These are phyloP conservation scores for Camelus bactrianus DNA, from an alignment of 2,113 vertebrate genomes.

Conservation along the genomic window DNA sequence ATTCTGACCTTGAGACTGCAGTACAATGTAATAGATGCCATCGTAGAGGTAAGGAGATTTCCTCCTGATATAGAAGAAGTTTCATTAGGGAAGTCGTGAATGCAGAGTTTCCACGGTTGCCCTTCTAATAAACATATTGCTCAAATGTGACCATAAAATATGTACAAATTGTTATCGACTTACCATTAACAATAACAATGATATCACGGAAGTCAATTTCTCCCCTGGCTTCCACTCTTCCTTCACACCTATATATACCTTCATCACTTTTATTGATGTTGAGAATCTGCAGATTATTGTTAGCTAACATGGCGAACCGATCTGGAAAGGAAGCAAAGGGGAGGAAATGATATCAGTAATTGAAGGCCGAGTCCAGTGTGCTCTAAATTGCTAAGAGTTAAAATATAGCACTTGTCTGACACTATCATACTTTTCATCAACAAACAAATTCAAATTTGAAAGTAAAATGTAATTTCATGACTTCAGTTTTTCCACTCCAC, in stretches of 20 bases:
- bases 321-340: slow-evolving; percentile 86
- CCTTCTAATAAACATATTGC: not conserved
- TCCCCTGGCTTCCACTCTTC: slow-evolving; percentile 96
- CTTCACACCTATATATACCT: slow-evolving; percentile 98
- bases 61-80: not conserved
- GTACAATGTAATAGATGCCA: not conserved
- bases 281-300: slow-evolving; percentile 97
- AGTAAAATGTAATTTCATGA: slow-evolving; percentile 82
- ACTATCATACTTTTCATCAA: slow-evolving; percentile 66
- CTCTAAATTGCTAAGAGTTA: slow-evolving; percentile 54
- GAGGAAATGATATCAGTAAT: slow-evolving; percentile 70
- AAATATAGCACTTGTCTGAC: slow-evolving; percentile 61
- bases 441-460: slow-evolving; percentile 79
- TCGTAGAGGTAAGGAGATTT: not conserved
- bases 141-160: slow-evolving; percentile 1
- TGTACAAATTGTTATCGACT: slow-evolving; percentile 77
- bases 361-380: not conserved
- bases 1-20: not conserved
- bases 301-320: slow-evolving; percentile 93
- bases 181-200: slow-evolving; percentile 97
- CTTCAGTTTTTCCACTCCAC: slow-evolving; percentile 10
- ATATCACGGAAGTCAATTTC: slow-evolving; percentile 99
- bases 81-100: not conserved
- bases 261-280: slow-evolving; percentile 97
- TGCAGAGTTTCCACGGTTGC: not conserved